A percentile compares a stretch with the other conserved stretches of the same genome.
Conservation (phyloP, 2,888 invertebrate genomes). For the Diloba caeruleocephala region DNA sequence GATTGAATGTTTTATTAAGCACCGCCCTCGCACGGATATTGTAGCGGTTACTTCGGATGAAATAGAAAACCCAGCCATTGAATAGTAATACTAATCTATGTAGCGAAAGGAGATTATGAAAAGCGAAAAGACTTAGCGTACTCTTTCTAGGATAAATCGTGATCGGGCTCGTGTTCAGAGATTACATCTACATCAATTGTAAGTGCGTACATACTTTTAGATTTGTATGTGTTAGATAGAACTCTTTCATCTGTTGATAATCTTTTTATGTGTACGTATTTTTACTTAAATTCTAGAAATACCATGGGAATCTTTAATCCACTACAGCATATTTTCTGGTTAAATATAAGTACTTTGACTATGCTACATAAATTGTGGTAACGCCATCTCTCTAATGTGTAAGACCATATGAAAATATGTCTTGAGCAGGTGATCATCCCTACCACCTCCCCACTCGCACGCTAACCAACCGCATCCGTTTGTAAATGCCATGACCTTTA, state of each 20-base stretch:
- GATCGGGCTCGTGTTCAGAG: slow-evolving; percentile 18
- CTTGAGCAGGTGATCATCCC: no score
- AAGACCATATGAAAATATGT: no score
- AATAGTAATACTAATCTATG: slow-evolving; percentile 52
- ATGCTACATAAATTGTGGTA: no score
- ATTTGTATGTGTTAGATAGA: slow-evolving; percentile 28
- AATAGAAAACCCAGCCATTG: slow-evolving; percentile 23
- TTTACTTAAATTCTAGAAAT: no score
- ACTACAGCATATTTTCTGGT: no score
- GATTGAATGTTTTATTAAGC: slow-evolving; percentile 61
- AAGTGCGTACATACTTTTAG: slow-evolving; percentile 28
- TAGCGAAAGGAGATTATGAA: slow-evolving; percentile 40
- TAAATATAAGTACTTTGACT: no score
- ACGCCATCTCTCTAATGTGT: no score
- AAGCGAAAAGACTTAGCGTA: slow-evolving; percentile 22
- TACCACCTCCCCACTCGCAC: no score
- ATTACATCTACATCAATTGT: slow-evolving; percentile 31
- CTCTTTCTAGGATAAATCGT: slow-evolving; percentile 29
- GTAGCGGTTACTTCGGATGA: slow-evolving; percentile 29
- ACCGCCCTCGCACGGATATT: slow-evolving; percentile 20
- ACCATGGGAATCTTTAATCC: no score
- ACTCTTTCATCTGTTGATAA: slow-evolving; percentile 19
- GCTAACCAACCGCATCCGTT: no score
- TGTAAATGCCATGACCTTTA: no score
- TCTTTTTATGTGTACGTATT: slow-evolving; percentile 21